Evolutionary conservation across 2,888 invertebrate genomes (phyloP), one percentile per base, ranked within the genome.

Genomic region (Morinoia aosen): DNA sequence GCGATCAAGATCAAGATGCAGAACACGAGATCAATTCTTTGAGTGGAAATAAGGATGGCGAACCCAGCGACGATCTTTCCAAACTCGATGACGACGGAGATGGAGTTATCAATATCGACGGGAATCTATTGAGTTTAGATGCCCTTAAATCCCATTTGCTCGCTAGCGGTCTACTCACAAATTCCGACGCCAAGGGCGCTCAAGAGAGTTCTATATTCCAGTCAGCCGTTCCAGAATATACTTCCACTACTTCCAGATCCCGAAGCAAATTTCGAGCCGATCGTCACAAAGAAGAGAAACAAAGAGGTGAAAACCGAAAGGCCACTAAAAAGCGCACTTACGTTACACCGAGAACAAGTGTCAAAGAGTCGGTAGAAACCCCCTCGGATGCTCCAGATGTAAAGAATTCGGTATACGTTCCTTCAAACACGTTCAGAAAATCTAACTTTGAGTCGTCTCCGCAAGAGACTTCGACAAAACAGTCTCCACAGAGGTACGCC

Each of bases 51-150:
- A 58, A 64, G 58, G 64, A 61, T n/a, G 40, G 25, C 11, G 64
- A 39, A 58, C 7, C 58, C 8, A 48, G 39, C 11, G 95, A 95
- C 64, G 95, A 95, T n/a, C 64, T 95, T 33, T 61, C 58, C 40
- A 33, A 95, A 64, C 64, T 95, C 48, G 95, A 95, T 33, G 64
- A n/a, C 39, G 95, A 95, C n/a, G 95, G 95, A 14, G 95, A 95
- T 64, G 95, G 95, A 14, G 64, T 95, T 5, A 61, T 95, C 40
- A 95, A 61, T n/a, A 95, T 95, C n/a, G 95, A 39, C 40, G 95
- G 95, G 11, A 95, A 95, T 64, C 40, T 64, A 19, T 48, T 95
- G n/a, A 64, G n/a, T 64, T 64, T 95, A n/a, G 95, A 95, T n/a
- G 64, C 95, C 19, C 95, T 95, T 33, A 95, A 95, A 58, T 48